Percentiles rank a stretch among this genome's conserved stretches.
These are phyloP conservation scores for Parasteatoda lunata DNA, from an alignment of 2,888 invertebrate species.

Conservation along the genomic window DNA sequence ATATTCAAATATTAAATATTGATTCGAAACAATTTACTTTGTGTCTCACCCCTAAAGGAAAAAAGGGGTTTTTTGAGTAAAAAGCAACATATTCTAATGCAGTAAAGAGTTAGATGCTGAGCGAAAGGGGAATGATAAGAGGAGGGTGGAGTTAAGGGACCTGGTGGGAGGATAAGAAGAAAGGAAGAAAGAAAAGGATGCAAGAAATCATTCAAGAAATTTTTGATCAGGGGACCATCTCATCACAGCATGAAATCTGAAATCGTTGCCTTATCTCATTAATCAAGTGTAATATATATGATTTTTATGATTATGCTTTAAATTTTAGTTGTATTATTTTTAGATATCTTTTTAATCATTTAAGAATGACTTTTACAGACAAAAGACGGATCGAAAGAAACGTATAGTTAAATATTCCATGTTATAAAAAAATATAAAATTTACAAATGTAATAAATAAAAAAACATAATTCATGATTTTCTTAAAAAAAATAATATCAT, in stretches of 20 bases:
- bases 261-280: background rate
- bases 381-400: too few species aligned
- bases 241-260: background rate
- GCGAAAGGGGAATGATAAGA: constrained; percentile 58
- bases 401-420: too few species aligned
- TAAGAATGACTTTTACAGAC: too few species aligned
- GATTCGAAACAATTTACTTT: background rate
- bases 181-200: constrained; percentile 31
- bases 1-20: too few species aligned
- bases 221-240: constrained; percentile 30
- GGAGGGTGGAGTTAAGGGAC: constrained; percentile 37
- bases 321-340: too few species aligned
- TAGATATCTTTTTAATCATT: too few species aligned
- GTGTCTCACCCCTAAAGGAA: constrained; percentile 6
- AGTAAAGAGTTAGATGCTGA: constrained; percentile 19
- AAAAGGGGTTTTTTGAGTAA: constrained; percentile 3
- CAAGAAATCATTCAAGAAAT: constrained; percentile 49
- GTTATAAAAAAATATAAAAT: too few species aligned
- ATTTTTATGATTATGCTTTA: too few species aligned
- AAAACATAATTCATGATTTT: too few species aligned
- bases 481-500: too few species aligned
- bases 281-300: too few species aligned
- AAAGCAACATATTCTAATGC: constrained; percentile 62
- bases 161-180: constrained; percentile 19
- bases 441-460: too few species aligned